Percentiles rank a stretch among this genome's conserved stretches.
Conservation (phyloP, 1,140 invertebrate genomes). For the Musca vetustissima region DNA sequence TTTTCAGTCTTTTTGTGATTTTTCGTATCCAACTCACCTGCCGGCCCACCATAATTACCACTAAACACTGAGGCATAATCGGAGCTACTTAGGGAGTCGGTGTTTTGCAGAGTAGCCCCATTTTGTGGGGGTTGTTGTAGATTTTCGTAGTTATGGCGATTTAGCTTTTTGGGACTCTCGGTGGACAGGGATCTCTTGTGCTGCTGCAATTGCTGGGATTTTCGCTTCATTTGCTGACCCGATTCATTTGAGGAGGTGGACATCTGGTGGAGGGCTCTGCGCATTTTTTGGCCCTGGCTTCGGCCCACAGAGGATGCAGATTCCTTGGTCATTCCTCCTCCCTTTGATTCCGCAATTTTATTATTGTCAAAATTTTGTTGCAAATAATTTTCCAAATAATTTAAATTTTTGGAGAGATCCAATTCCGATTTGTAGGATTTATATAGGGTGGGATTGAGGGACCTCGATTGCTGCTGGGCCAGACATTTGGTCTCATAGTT, state of each 20-base stretch:
- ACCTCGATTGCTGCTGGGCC: conserved; percentile 14
- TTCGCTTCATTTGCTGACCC: conserved; percentile 5
- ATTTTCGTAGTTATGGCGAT: conserved; percentile 44
- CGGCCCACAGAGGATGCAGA: conserved; percentile 45
- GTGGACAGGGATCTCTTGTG: background rate
- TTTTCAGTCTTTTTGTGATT: conserved; percentile 16
- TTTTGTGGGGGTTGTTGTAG: conserved; percentile 36
- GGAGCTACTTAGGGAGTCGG: conserved; percentile 52
- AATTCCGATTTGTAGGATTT: conserved; percentile 56
- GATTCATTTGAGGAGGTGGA: conserved; percentile 1
- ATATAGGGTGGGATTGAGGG: conserved; percentile 46
- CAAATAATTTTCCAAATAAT: conserved; percentile 51
- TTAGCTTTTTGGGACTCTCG: background rate
- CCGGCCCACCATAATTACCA: conserved; percentile 36
- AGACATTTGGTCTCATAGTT: conserved; percentile 46
- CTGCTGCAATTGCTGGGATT: background rate
- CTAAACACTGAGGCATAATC: conserved; percentile 55
- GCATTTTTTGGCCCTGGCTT: conserved; percentile 27
- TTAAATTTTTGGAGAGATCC: conserved; percentile 52
- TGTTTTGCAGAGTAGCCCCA: conserved; percentile 32
- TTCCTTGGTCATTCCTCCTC: too few relatives aligned
- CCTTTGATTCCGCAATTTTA: conserved; percentile 29
- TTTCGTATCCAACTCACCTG: background rate
- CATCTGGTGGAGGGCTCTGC: conserved; percentile 1
- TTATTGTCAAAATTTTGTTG: conserved; percentile 33